Percentiles rank a stretch among this genome's conserved stretches.
Conservation (phyloP, 2,113 vertebrate species). For the Corydoras sp. region DNA sequence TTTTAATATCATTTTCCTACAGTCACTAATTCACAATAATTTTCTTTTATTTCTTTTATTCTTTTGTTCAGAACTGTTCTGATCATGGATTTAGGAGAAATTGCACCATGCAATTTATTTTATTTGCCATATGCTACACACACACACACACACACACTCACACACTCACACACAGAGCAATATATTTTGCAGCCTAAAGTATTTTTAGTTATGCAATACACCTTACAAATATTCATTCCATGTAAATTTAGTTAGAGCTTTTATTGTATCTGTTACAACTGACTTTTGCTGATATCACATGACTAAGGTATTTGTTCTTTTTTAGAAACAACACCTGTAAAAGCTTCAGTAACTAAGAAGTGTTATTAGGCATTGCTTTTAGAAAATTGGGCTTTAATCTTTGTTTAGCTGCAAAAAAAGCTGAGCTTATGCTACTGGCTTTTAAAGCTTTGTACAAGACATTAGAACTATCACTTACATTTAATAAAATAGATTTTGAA, state of each 20-base stretch:
- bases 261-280: conserved; percentile 12
- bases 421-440: conserved; percentile 6
- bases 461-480: neutral
- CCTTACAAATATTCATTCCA: neutral
- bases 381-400: neutral
- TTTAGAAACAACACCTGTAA: conserved; percentile 8
- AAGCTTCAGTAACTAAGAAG: conserved; percentile 3
- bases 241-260: conserved; percentile 1
- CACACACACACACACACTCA: conserved; percentile 1
- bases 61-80: neutral
- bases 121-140: conserved; percentile 1
- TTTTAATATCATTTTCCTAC: no score
- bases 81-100: neutral
- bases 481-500: conserved; percentile 29
- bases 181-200: neutral
- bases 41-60: no score
- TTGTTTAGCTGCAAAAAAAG: neutral
- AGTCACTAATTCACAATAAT: no score
- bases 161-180: neutral
- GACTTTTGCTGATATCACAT: neutral
- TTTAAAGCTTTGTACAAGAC: neutral
- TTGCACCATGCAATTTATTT: neutral
- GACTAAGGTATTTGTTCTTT: conserved; percentile 2
- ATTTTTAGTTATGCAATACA: conserved; percentile 1
- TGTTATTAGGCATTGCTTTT: conserved; percentile 17